Evolutionary conservation across 2,797 vertebrate species (phyloP).

Genomic region (Mastacembelus armatus): DNA sequence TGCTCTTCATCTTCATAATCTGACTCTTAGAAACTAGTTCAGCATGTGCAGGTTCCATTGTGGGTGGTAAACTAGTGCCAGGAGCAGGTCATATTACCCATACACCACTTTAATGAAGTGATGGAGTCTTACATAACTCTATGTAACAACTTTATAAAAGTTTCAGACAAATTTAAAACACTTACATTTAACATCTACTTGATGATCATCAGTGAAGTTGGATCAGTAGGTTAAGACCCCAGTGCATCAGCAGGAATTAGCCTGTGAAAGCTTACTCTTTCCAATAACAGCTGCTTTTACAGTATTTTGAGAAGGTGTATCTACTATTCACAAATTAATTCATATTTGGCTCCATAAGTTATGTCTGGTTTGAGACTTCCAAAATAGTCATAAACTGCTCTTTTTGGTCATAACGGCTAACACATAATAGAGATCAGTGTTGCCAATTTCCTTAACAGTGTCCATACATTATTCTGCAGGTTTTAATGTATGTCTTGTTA

Average conservation of each 20-base stretch:
- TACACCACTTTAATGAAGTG: conserved; percentile 56
- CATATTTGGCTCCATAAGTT: conserved; percentile 43
- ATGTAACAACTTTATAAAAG: conserved; percentile 51
- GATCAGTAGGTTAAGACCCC: conserved; percentile 18
- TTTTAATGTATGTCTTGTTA: conserved; percentile 39
- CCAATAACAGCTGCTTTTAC: conserved; percentile 44
- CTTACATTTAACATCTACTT: conserved; percentile 48
- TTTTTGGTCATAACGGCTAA: conserved; percentile 44
- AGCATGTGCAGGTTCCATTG: conserved; percentile 41
- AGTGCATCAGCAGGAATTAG: conserved; percentile 29
- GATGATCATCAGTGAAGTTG: conserved; percentile 25
- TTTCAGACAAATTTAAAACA: conserved; percentile 38
- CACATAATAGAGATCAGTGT: conserved; percentile 18
- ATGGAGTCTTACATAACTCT: conserved; percentile 55
- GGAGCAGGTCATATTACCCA: conserved; percentile 60
- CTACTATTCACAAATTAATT: conserved; percentile 49
- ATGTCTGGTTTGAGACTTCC: conserved; percentile 54
- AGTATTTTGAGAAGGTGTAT: conserved; percentile 34
- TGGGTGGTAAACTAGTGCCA: conserved; percentile 47
- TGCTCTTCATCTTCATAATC: conserved; percentile 60
- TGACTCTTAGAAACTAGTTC: conserved; percentile 40
- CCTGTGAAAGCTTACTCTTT: conserved; percentile 31
- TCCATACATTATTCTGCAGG: conserved; percentile 51
- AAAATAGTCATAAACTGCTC: conserved; percentile 41
- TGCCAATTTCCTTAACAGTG: conserved; percentile 41